Conservation (phyloP, 2,113 vertebrate species). For the Columba janthina region DNA sequence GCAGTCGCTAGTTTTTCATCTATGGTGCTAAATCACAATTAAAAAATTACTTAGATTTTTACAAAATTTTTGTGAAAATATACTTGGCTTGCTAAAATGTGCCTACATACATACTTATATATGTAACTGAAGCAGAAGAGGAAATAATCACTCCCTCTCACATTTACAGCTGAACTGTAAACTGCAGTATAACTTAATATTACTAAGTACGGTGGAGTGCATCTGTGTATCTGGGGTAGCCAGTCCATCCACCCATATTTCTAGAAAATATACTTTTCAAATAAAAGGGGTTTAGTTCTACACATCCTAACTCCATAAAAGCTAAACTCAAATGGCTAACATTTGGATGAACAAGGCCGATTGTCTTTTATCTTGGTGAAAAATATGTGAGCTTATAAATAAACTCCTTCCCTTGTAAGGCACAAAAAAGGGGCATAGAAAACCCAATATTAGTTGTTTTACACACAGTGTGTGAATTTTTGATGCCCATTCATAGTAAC, state of each 20-base stretch:
- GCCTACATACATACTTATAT: not conserved
- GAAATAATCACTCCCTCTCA: not conserved
- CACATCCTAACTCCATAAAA: not conserved
- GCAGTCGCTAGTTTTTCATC: not conserved
- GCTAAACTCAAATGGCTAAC: not conserved
- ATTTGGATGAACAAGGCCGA: not conserved
- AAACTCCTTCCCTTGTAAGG: not conserved
- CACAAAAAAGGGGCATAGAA: not conserved
- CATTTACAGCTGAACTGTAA: not conserved
- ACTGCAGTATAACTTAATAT: not conserved
- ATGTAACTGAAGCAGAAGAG: not conserved
- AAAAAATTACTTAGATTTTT: not conserved
- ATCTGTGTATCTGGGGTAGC: not conserved
- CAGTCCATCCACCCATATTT: not conserved
- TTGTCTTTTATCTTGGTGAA: not conserved
- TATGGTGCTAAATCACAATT: not conserved
- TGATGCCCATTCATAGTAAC: not conserved
- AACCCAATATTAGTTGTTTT: not conserved
- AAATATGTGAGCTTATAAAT: not conserved
- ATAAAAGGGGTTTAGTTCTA: fast-evolving
- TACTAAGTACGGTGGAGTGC: not conserved
- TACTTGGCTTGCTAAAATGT: not conserved
- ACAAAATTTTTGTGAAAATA: not conserved
- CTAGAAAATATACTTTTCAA: not conserved
- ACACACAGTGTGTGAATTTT: not conserved